Evolutionary conservation across 2,797 vertebrate genomes (phyloP).

Genomic region (Spheniscus humboldti): DNA sequence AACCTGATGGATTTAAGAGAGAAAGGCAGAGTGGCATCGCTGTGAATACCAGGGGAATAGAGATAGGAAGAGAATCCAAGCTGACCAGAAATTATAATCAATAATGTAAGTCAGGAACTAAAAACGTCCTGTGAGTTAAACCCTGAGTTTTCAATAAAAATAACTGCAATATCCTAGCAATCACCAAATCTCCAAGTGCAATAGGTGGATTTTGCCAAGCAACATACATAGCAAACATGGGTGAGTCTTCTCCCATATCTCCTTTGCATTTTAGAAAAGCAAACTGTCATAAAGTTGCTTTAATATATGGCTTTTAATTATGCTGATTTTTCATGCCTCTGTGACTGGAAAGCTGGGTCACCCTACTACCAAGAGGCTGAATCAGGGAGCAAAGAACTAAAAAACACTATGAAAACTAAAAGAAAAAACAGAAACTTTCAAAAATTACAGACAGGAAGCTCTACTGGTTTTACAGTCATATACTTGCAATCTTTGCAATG

Average conservation of each 20-base stretch:
- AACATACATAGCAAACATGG: background rate
- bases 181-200: background rate
- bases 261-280: background rate
- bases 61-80: background rate
- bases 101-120: background rate
- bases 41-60: background rate
- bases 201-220: background rate
- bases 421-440: background rate
- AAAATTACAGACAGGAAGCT: background rate
- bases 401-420: background rate
- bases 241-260: background rate
- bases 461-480: background rate
- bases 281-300: background rate
- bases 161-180: background rate
- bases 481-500: background rate
- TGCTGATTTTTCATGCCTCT: background rate
- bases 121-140: background rate
- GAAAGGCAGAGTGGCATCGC: background rate
- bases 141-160: background rate
- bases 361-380: background rate
- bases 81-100: background rate
- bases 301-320: background rate
- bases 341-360: background rate
- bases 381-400: background rate
- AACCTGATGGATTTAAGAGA: background rate